Evolutionary conservation across 2,888 invertebrate genomes (phyloP).

Genomic region (Congeria kusceri): DNA sequence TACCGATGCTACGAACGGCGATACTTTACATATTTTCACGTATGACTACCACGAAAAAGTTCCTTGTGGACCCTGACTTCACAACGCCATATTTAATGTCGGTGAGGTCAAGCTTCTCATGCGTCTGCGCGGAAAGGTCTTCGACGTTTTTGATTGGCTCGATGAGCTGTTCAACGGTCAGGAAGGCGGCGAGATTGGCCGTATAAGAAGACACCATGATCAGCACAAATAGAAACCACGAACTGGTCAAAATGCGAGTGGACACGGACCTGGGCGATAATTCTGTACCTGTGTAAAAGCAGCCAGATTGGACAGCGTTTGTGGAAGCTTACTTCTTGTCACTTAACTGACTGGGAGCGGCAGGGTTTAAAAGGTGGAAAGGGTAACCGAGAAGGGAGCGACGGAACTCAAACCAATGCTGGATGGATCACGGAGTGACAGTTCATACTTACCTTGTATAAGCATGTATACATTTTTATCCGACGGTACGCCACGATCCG

Average conservation of each 20-base stretch:
- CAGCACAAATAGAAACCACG: constrained; percentile 99
- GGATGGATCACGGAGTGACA: no score
- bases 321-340: no score
- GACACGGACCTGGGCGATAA: constrained; percentile 88
- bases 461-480: no score
- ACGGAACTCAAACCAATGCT: no score
- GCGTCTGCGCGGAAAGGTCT: constrained; percentile 94
- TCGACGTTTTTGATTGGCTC: constrained; percentile 98
- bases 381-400: no score
- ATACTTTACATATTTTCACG: background rate
- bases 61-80: constrained; percentile 97
- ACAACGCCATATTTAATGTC: constrained; percentile 97
- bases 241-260: constrained; percentile 95
- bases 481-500: no score
- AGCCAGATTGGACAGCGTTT: background rate
- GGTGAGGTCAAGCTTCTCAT: constrained; percentile 85
- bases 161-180: constrained; percentile 98
- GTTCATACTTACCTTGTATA: no score
- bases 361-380: no score
- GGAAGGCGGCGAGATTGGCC: constrained; percentile 98
- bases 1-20: no score
- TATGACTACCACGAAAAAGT: constrained; percentile 91
- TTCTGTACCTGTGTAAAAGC: constrained; percentile 58
- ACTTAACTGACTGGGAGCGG: no score
- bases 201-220: constrained; percentile 99